phyloP scores from a whole-genome alignment of 2,113 vertebrate species.

The Asarcornis scutulata region DNA sequence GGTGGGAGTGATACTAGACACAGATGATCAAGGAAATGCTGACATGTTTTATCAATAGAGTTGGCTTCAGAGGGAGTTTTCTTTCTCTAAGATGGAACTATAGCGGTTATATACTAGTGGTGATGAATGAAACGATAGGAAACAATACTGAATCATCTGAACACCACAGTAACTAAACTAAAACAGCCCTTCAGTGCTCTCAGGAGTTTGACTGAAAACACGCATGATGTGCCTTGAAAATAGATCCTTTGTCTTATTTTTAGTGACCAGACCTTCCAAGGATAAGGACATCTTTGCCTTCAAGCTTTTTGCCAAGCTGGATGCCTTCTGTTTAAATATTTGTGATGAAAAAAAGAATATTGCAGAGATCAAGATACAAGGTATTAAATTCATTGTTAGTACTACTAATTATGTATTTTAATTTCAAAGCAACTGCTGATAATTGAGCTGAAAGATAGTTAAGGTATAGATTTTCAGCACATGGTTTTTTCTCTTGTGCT shows the following conservation, averaged over 20 bases:
- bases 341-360: constrained; percentile 87
- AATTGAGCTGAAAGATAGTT: not conserved
- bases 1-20: not conserved
- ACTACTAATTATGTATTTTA: not conserved
- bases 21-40: not conserved
- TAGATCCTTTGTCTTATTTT: not conserved
- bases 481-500: not conserved
- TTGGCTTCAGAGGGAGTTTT: not conserved
- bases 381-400: constrained; percentile 66
- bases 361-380: constrained; percentile 93
- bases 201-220: not conserved
- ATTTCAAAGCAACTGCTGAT: not conserved
- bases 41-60: not conserved
- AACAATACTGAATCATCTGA: not conserved
- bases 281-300: constrained; percentile 84
- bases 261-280: constrained; percentile 77
- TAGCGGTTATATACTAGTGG: not conserved
- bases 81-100: not conserved
- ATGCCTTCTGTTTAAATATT: constrained; percentile 87
- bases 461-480: not conserved
- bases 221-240: not conserved
- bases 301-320: constrained; percentile 89
- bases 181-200: not conserved
- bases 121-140: not conserved
- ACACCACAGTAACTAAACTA: not conserved